phyloP scores from a whole-genome alignment of 2,797 vertebrate genomes.

The Smutsia temminckii region DNA sequence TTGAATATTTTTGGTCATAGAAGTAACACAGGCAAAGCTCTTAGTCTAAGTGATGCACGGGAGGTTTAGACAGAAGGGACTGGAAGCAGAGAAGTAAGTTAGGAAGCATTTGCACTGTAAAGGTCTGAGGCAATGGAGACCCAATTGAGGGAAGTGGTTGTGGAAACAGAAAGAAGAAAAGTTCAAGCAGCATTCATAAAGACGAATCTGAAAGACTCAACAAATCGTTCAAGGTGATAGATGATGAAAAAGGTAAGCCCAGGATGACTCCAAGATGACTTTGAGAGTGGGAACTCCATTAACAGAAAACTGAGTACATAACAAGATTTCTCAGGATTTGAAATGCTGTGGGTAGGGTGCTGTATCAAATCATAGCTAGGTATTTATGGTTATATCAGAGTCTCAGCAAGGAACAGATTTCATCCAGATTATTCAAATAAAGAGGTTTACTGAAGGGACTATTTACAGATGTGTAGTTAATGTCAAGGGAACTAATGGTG shows the following conservation, averaged over 20 bases:
- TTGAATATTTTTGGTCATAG: neutral
- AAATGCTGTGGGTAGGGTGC: neutral
- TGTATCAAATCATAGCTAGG: neutral
- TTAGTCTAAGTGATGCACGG: conserved; percentile 23
- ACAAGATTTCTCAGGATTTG: neutral
- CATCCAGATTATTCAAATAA: conserved; percentile 4
- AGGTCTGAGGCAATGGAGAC: neutral
- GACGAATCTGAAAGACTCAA: neutral
- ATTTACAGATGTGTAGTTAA: neutral
- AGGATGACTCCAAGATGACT: neutral
- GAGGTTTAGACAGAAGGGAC: neutral
- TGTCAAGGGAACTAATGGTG: neutral
- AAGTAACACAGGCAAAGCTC: neutral
- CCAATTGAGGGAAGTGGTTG: neutral
- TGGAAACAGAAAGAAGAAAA: conserved; percentile 3
- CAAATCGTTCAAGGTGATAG: neutral
- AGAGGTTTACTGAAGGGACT: neutral
- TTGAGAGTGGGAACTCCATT: neutral
- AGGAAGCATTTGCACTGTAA: neutral
- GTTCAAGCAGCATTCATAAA: neutral
- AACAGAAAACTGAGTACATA: neutral
- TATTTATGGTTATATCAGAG: neutral
- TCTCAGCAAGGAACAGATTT: neutral
- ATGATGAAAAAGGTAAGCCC: neutral
- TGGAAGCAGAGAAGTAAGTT: neutral